phyloP scores from a whole-genome alignment of 2,113 vertebrate species.

The Lamprologus speciosus region DNA sequence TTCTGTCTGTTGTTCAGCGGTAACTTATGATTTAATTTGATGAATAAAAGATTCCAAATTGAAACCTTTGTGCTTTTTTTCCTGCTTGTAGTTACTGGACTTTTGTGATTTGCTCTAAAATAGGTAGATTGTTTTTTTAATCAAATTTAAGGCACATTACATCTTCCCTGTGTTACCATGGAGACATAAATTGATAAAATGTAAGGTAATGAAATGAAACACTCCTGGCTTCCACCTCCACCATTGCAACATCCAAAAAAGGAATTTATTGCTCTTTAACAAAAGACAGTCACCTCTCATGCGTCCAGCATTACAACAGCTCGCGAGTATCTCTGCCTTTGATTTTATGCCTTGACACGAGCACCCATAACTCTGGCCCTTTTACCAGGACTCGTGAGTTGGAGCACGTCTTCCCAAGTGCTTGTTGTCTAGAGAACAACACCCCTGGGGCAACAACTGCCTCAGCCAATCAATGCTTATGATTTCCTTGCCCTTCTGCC shows the following conservation, averaged over 20 bases:
- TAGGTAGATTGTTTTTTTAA: neutral
- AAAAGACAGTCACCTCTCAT: neutral
- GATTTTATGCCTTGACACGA: neutral
- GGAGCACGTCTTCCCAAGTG: neutral
- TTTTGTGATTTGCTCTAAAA: neutral
- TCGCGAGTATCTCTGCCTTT: neutral
- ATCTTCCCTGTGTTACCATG: neutral
- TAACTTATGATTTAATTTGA: neutral
- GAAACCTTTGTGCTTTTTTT: accelerated
- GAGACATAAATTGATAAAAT: neutral
- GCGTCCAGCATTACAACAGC: neutral
- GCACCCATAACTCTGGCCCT: neutral
- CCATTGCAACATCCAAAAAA: neutral
- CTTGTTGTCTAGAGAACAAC: neutral
- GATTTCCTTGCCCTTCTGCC: neutral
- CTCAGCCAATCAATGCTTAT: neutral
- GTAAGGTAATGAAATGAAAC: neutral
- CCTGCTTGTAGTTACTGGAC: neutral
- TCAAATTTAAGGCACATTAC: neutral
- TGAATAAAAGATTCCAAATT: neutral
- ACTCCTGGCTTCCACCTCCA: neutral
- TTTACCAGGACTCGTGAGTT: neutral
- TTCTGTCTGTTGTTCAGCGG: neutral
- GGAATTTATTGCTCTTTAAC: neutral
- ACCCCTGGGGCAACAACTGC: neutral